Base-by-base conservation (phyloP, 2,113 vertebrate genomes). In the Romanogobio albipinnatus region DNA sequence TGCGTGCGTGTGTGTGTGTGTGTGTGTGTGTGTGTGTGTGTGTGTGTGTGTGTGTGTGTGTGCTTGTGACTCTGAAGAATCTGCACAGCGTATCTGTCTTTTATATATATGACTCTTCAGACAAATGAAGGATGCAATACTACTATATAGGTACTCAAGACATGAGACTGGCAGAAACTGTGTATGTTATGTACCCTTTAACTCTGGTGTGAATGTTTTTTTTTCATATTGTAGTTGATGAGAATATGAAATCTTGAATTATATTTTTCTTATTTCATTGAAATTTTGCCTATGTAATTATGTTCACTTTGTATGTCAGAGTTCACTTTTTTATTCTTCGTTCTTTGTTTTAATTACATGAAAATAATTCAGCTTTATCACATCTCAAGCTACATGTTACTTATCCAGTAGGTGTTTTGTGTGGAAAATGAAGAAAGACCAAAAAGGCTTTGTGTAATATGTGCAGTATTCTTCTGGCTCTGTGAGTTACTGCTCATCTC, bases 391-490 rank as follows among this genome's bases (percentile, higher is more conserved):
- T 5, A 14, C 2, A 56, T 3, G 49, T 36, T 76, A 58, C 29
- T 58, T 58, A 39, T 70, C 17, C 36, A 43, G 33, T 70, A 22
- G 33, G 29, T 4, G 15, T 58, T 76, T 13, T 80, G 58, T 9
- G 4, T 62, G 39, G 22, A 79, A 51, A 51, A 51, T 14, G 17
- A 9, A 45, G 11, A 64, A 66, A 66, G 9, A 17, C 78, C 78
- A 51, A 81, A 39, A 33, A 26, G 45, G 24, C 45, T 81, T 81
- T 81, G 61, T 81, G 15, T 36, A 62, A 15, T 36, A 22, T 29
- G 9, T 4, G 1, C 61, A 51, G 3, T 51, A 26, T 81, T 81
- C 24, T n/a, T 81, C 19, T 11, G 61, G 43, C 78, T 66, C 15
- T 17, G n/a, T 62, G 76, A 45, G 76, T 62, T 47, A 62, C 56